phyloP scores from a whole-genome alignment of 2,888 invertebrate species.

The Nymphalis urticae region DNA sequence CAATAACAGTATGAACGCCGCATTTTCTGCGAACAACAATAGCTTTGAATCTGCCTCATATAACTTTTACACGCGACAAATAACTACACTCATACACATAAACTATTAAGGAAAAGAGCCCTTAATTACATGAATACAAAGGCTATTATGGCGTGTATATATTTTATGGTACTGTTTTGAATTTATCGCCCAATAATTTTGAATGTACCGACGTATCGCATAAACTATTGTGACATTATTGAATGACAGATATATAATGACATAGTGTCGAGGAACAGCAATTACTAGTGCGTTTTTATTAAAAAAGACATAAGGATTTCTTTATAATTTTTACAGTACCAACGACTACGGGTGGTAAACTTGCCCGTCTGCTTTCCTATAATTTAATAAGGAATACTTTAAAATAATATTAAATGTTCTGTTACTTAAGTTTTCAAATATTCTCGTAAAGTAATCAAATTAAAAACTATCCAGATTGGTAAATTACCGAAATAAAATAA shows the following conservation, averaged over 20 bases:
- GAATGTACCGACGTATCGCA: constrained; percentile 28
- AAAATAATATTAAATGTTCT: too few species aligned
- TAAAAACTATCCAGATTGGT: too few species aligned
- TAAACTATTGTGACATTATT: constrained; percentile 27
- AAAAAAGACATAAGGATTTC: neutral
- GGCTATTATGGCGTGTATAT: constrained; percentile 1
- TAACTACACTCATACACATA: constrained; percentile 35
- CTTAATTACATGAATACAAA: neutral
- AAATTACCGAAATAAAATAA: too few species aligned
- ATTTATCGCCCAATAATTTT: constrained; percentile 50
- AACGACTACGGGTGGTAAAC: too few species aligned
- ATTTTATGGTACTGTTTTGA: constrained; percentile 40
- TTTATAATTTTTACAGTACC: too few species aligned
- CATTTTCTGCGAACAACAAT: constrained; percentile 44
- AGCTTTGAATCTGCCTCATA: constrained; percentile 44
- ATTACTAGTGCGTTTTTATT: neutral
- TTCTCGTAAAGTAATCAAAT: too few species aligned
- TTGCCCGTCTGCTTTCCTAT: too few species aligned
- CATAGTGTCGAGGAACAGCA: neutral
- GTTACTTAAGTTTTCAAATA: too few species aligned
- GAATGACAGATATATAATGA: constrained; percentile 2
- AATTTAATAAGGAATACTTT: too few species aligned
- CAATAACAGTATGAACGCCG: constrained; percentile 29
- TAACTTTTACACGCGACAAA: constrained; percentile 46
- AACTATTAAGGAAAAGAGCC: constrained; percentile 8